Percentiles rank a stretch among this genome's conserved stretches.
phyloP scores from a whole-genome alignment of 2,113 vertebrate genomes.

The Ranitomeya imitator region DNA sequence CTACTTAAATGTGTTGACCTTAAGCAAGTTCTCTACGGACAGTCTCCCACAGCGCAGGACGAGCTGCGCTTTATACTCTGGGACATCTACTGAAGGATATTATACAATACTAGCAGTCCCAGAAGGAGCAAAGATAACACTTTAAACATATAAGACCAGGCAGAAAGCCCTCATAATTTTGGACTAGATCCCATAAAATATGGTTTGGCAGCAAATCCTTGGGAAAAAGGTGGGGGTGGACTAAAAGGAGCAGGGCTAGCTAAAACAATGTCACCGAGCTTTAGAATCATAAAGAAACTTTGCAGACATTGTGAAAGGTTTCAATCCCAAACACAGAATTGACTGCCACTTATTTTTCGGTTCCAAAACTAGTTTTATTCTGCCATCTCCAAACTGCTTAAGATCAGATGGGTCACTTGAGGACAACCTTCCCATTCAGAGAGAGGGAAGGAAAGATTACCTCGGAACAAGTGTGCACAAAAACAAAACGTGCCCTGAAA shows the following conservation, averaged over 20 bases:
- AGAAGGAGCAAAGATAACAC: slow-evolving; percentile 3
- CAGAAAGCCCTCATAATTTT: not conserved
- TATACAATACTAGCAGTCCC: not conserved
- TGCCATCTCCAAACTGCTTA: slow-evolving; percentile 40
- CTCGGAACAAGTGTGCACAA: slow-evolving; percentile 57
- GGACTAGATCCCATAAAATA: slow-evolving; percentile 11
- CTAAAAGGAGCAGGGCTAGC: not conserved
- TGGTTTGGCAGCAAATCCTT: slow-evolving; percentile 36
- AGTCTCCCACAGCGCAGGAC: not conserved
- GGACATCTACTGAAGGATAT: not conserved
- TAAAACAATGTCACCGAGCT: slow-evolving; percentile 20
- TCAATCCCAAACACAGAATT: not conserved
- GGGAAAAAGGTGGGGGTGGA: slow-evolving; percentile 11
- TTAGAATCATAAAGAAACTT: slow-evolving; percentile 9
- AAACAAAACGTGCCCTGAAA: slow-evolving; percentile 58
- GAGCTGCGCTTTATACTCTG: not conserved
- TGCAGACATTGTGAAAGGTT: slow-evolving; percentile 1
- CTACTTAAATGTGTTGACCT: not conserved
- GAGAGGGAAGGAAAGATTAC: slow-evolving; percentile 53
- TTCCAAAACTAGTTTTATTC: slow-evolving; percentile 24
- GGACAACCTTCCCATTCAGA: slow-evolving; percentile 49
- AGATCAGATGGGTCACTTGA: slow-evolving; percentile 47
- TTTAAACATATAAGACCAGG: slow-evolving; percentile 26
- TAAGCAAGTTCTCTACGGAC: not conserved
- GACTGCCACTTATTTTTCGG: slow-evolving; percentile 10